A percentile compares a stretch with the other conserved stretches of the same genome.
phyloP scores from a whole-genome alignment of 2,888 invertebrate species.

The Microctonus hyperodae region DNA sequence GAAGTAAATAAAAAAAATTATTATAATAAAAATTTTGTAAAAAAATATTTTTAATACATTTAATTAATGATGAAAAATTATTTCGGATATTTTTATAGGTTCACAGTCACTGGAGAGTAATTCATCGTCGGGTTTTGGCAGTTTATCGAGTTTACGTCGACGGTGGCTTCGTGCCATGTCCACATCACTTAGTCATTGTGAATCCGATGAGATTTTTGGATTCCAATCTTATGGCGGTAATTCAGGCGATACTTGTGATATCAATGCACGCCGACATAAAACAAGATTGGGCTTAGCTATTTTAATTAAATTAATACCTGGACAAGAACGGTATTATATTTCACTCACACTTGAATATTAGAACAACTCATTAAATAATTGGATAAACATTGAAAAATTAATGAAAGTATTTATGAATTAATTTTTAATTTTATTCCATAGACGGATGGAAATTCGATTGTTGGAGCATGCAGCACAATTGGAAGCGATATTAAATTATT shows the following conservation, averaged over 20 bases:
- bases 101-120: constrained; percentile 56
- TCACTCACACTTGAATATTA: no score
- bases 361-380: no score
- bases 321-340: constrained; percentile 65
- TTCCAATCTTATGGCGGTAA: constrained; percentile 49
- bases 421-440: constrained; percentile 48
- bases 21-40: no score
- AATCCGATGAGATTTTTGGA: constrained; percentile 58
- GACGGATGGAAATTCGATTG: constrained; percentile 76
- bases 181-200: constrained; percentile 66
- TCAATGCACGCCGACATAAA: constrained; percentile 54
- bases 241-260: constrained; percentile 41
- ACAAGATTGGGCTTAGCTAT: constrained; percentile 75
- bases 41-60: no score
- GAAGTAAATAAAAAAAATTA: constrained; percentile 45
- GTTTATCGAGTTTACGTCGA: constrained; percentile 67
- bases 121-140: constrained; percentile 58
- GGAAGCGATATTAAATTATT: constrained; percentile 75
- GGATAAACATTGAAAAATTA: background rate
- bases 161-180: constrained; percentile 66
- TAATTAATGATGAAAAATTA: no score
- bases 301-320: constrained; percentile 68
- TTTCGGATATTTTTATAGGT: no score
- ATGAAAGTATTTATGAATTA: background rate
- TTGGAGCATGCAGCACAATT: constrained; percentile 82